These are phyloP conservation scores for Pherbina coryleti DNA, from an alignment of 2,888 invertebrate genomes.

Conservation along the genomic window DNA sequence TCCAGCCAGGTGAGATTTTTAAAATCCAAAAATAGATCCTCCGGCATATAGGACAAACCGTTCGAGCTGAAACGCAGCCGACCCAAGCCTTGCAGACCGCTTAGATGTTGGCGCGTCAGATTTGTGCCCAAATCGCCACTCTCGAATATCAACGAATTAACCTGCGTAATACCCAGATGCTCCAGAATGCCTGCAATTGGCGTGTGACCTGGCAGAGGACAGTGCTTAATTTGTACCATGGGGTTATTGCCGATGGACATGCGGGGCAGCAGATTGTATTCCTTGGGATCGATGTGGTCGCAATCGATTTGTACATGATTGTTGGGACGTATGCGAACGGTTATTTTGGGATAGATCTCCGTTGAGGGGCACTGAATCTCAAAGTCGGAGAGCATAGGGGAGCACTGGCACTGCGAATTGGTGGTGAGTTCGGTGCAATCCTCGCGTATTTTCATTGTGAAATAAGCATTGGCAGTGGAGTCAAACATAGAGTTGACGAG, in stretches of 20 bases:
- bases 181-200: conserved; percentile 68
- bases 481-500: neutral
- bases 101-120: conserved; percentile 74
- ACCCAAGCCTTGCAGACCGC: conserved; percentile 72
- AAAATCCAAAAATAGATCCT: conserved; percentile 75
- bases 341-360: conserved; percentile 56
- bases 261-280: conserved; percentile 62
- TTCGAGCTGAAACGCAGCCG: conserved; percentile 75
- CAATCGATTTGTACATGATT: conserved; percentile 65
- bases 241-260: conserved; percentile 62
- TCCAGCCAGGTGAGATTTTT: conserved; percentile 76
- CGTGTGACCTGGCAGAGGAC: conserved; percentile 68
- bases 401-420: conserved; percentile 61
- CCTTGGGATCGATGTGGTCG: conserved; percentile 58
- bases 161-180: conserved; percentile 62
- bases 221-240: conserved; percentile 64
- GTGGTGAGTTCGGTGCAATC: conserved; percentile 60
- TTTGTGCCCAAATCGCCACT: conserved; percentile 70
- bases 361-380: conserved; percentile 65
- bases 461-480: conserved; percentile 36
- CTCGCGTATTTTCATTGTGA: conserved; percentile 55
- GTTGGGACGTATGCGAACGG: conserved; percentile 61
- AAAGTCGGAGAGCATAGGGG: conserved; percentile 59
- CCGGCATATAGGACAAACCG: conserved; percentile 74
- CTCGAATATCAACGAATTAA: conserved; percentile 72